Evolutionary conservation across 2,113 vertebrate species (phyloP), one percentile per base, ranked within the genome.

Genomic region (Thunnus maccoyii): DNA sequence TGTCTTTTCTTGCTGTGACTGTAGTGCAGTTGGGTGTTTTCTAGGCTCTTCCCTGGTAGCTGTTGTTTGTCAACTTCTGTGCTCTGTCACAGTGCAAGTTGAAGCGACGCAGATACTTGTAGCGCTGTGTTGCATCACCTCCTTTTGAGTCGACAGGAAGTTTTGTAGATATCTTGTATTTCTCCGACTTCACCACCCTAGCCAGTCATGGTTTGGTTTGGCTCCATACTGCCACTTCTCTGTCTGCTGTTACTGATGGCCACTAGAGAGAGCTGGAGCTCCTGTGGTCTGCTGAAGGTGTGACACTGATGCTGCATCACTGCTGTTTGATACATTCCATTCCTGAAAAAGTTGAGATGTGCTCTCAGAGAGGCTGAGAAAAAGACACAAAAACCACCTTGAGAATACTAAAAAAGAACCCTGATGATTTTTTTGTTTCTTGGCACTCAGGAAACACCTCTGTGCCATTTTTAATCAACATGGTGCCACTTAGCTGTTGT

Each of bases 201-300:
- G 36, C 61, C 14, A 4, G 44, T 17, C 20, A 14, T 51, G 11
- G 50, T 61, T 83, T 6, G 2, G 8, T 71, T 48, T 5, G 1
- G 89, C 87, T 87, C 70, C 76, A 63, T 72, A 85, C 89, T 91
- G 92, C 90, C 86, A 75, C 77, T 77, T 16, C 41, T 68, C 72
- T 66, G 62, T 44, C 67, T 51, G 72, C 62, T 81, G 73, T 72
- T 54, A 4, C 51, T 44, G 54, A 32, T 7, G 13, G 41, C 91
- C 93, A 90, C 91, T 72, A 93, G 93, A 93, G 88, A 25, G 91
- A 25, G 91, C 86, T 66, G 78, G n/a, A 87, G 79, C 79, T 80
- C 79, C 55, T 67, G 72, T 60, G 72, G n/a, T 62, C 15, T 51
- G 18, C 44, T 2, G 2, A 13, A 2, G 17, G 5, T 14, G n/a